Evolutionary conservation across 2,113 vertebrate genomes (phyloP).

Genomic region (Arvicanthis niloticus): DNA sequence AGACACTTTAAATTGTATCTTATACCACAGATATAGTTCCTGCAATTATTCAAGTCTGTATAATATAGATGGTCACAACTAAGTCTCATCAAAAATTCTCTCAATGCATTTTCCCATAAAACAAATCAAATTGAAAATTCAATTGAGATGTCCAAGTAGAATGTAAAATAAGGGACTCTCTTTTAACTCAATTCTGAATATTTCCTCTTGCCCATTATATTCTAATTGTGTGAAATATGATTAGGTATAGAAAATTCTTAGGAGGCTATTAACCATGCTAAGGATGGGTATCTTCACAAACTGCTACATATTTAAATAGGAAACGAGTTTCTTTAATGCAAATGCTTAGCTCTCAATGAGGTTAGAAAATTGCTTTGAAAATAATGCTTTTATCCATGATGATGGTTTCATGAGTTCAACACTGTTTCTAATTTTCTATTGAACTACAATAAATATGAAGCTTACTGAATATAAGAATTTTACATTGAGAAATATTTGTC

Average conservation of each 20-base stretch:
- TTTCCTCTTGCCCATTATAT: background rate
- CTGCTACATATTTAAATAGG: conserved; percentile 1
- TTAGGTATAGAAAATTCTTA: background rate
- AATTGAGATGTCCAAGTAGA: background rate
- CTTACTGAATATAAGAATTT: background rate
- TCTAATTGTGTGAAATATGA: background rate
- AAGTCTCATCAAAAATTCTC: conserved; percentile 21
- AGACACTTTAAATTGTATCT: background rate
- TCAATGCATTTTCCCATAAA: background rate
- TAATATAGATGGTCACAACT: background rate
- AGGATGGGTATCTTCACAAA: background rate
- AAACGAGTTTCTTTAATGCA: background rate
- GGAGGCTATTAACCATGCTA: background rate
- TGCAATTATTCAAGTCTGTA: background rate
- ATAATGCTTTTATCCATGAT: background rate
- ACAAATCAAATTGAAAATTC: conserved; percentile 33
- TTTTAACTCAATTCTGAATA: background rate
- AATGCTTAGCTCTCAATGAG: conserved; percentile 16
- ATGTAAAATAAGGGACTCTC: background rate
- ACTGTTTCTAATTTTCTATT: background rate
- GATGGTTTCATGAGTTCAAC: background rate
- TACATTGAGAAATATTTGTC: conserved; percentile 20
- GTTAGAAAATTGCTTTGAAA: conserved; percentile 53
- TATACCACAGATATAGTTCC: background rate
- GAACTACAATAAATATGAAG: background rate